Percentiles rank a stretch among this genome's conserved stretches.
These are phyloP conservation scores for Stegostoma tigrinum DNA, from an alignment of 2,113 vertebrate genomes.

Conservation along the genomic window DNA sequence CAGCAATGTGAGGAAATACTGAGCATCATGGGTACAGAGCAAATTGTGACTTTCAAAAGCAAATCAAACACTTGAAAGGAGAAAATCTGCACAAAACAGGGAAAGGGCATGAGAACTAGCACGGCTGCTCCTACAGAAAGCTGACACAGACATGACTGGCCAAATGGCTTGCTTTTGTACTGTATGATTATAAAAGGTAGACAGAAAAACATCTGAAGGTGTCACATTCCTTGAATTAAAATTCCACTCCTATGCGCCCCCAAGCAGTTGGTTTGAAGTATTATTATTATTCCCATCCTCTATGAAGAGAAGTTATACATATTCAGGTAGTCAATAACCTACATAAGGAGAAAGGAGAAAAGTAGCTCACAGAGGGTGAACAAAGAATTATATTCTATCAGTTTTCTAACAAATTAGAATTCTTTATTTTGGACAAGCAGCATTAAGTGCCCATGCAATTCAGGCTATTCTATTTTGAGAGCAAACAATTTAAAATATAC, in stretches of 20 bases:
- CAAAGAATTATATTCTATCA: background rate
- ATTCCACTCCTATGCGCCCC: background rate
- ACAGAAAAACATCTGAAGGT: background rate
- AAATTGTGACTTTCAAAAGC: no score
- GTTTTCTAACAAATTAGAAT: background rate
- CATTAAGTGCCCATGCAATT: background rate
- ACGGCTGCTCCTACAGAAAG: no score
- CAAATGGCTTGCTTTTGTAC: no score
- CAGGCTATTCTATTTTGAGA: background rate
- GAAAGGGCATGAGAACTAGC: no score
- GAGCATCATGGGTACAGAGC: no score
- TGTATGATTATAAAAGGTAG: background rate
- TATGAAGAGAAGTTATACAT: background rate
- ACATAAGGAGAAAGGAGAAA: background rate
- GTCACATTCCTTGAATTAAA: background rate
- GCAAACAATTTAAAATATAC: background rate
- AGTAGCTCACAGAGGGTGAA: background rate
- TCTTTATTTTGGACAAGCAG: background rate
- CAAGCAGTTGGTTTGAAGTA: background rate
- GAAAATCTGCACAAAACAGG: no score
- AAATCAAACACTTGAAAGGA: no score
- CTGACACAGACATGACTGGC: no score
- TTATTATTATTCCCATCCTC: background rate
- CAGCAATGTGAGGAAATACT: no score
- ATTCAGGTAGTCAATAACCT: background rate